These are phyloP conservation scores for Globia sparganii DNA, from an alignment of 2,888 invertebrate genomes.

Conservation along the genomic window DNA sequence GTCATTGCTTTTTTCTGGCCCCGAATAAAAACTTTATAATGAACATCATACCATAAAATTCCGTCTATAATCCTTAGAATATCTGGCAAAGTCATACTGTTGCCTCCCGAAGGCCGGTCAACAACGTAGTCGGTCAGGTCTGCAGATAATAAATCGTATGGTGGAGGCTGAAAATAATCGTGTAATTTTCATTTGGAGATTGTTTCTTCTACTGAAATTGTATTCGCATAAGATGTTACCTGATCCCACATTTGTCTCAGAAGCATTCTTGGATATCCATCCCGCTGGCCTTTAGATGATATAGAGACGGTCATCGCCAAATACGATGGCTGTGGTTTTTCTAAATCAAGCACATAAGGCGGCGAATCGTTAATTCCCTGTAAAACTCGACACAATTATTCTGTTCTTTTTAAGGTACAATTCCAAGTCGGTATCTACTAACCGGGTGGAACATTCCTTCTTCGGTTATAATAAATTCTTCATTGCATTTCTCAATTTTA, in stretches of 20 bases:
- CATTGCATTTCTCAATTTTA: conserved; percentile 84
- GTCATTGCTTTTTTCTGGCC: neutral
- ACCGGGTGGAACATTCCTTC: conserved; percentile 81
- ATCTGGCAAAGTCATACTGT: conserved; percentile 80
- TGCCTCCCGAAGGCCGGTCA: conserved; percentile 70
- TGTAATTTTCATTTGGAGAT: neutral
- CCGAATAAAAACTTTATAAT: neutral
- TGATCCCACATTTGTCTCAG: conserved; percentile 86
- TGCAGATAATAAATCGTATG: conserved; percentile 82
- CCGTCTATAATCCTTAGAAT: conserved; percentile 84
- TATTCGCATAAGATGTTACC: conserved; percentile 67
- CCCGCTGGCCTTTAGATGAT: conserved; percentile 85
- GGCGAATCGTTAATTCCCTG: conserved; percentile 86
- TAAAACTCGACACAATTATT: conserved; percentile 50
- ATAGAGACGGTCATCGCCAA: conserved; percentile 83
- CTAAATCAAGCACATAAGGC: conserved; percentile 82
- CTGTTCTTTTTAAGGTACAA: neutral
- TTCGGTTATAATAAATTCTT: conserved; percentile 87
- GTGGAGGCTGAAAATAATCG: conserved; percentile 78
- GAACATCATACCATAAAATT: conserved; percentile 80
- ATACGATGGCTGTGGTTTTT: conserved; percentile 83
- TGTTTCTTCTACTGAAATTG: conserved; percentile 1
- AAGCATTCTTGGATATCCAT: conserved; percentile 83
- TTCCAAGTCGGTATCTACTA: conserved; percentile 54
- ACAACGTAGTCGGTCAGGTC: conserved; percentile 70